These are phyloP conservation scores for Zeus faber DNA, from an alignment of 2,113 vertebrate species.

Conservation along the genomic window DNA sequence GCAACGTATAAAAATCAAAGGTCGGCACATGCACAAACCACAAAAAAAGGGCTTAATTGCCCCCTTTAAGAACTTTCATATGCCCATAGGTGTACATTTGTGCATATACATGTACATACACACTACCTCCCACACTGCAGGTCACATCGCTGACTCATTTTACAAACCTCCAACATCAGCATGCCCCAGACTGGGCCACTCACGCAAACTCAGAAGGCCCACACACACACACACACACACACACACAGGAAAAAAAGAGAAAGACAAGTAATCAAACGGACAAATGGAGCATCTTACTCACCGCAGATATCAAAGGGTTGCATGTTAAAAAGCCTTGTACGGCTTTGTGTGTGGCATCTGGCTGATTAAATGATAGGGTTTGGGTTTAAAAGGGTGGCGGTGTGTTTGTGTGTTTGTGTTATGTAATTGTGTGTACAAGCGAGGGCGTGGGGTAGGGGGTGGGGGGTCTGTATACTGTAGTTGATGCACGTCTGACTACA, in stretches of 20 bases:
- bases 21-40: background rate
- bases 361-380: slow-evolving; percentile 24
- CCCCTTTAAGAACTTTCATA: slow-evolving; percentile 3
- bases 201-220: slow-evolving; percentile 12
- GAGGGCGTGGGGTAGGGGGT: background rate
- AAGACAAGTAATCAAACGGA: slow-evolving; percentile 29
- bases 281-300: slow-evolving; percentile 13
- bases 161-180: background rate
- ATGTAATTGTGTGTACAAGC: background rate
- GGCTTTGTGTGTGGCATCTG: slow-evolving; percentile 5
- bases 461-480: background rate
- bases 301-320: slow-evolving; percentile 32
- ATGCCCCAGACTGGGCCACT: background rate
- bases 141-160: slow-evolving; percentile 36
- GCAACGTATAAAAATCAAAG: background rate
- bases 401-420: slow-evolving; percentile 13
- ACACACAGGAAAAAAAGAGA: slow-evolving; percentile 11
- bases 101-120: slow-evolving; percentile 5
- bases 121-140: slow-evolving; percentile 2
- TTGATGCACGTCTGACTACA: background rate
- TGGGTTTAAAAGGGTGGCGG: slow-evolving; percentile 7
- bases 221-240: slow-evolving; percentile 19
- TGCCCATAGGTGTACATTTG: background rate
- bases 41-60: slow-evolving; percentile 15
- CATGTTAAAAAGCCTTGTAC: slow-evolving; percentile 1